phyloP scores from a whole-genome alignment of 2,797 vertebrate species.

The Craterocephalus amniculus region DNA sequence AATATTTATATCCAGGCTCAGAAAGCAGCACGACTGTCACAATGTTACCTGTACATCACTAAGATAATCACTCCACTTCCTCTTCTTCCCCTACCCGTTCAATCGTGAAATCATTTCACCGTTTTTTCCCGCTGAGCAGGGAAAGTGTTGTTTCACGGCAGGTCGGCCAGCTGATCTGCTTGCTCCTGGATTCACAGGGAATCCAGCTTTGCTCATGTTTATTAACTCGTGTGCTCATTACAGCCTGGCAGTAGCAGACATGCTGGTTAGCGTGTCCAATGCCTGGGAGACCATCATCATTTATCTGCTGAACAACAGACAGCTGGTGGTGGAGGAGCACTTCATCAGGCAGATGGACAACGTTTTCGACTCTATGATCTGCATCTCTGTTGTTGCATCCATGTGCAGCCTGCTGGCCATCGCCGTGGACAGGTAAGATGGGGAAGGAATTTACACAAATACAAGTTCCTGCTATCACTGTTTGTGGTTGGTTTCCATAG shows the following conservation, averaged over 20 bases:
- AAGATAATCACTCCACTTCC: too few species aligned
- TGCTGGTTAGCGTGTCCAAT: slow-evolving; percentile 96
- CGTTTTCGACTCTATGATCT: slow-evolving; percentile 96
- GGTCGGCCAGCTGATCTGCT: neutral
- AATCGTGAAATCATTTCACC: slow-evolving; percentile 12
- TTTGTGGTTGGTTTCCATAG: too few species aligned
- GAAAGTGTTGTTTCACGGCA: slow-evolving; percentile 6
- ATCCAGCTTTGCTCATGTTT: neutral
- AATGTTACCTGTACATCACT: too few species aligned
- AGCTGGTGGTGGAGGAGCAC: slow-evolving; percentile 87
- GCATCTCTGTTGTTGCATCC: slow-evolving; percentile 95
- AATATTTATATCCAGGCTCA: neutral
- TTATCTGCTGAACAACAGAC: slow-evolving; percentile 90
- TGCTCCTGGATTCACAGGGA: neutral
- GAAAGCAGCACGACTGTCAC: neutral
- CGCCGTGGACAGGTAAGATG: slow-evolving; percentile 89
- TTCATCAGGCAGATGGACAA: slow-evolving; percentile 95
- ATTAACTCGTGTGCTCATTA: slow-evolving; percentile 58
- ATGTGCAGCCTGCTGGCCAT: slow-evolving; percentile 97
- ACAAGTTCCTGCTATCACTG: too few species aligned
- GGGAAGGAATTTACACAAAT: neutral
- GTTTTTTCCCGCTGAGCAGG: neutral
- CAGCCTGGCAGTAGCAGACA: slow-evolving; percentile 95
- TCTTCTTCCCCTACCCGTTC: neutral
- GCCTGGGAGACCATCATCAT: slow-evolving; percentile 95